Conservation (phyloP, 2,113 vertebrate genomes). For the Pipa parva region DNA sequence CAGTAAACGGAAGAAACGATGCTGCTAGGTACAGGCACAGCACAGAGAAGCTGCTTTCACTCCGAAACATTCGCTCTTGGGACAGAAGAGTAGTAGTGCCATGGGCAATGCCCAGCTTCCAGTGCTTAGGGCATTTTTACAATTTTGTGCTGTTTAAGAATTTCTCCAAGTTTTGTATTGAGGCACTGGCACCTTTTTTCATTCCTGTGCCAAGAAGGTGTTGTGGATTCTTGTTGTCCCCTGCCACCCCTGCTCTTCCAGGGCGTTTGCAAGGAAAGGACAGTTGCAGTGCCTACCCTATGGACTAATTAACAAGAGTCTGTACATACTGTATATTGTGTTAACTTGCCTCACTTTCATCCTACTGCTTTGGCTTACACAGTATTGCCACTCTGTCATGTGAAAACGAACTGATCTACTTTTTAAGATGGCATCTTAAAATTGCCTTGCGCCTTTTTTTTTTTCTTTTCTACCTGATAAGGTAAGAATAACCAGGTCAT, state of each 20-base stretch:
- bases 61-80: constrained; percentile 59
- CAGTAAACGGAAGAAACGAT: constrained; percentile 97
- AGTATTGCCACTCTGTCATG: constrained; percentile 64
- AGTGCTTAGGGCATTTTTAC: constrained; percentile 64
- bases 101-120: constrained; percentile 33
- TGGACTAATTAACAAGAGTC: constrained; percentile 64
- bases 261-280: constrained; percentile 63
- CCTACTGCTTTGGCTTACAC: constrained; percentile 58
- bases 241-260: constrained; percentile 56
- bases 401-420: constrained; percentile 45
- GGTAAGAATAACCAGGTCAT: constrained; percentile 28
- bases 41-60: constrained; percentile 65
- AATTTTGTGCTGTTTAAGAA: constrained; percentile 71
- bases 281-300: constrained; percentile 58
- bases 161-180: constrained; percentile 65
- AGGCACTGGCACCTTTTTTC: constrained; percentile 63
- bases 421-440: constrained; percentile 55
- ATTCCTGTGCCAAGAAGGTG: constrained; percentile 69
- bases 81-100: constrained; percentile 31
- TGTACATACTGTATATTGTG: constrained; percentile 75
- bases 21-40: constrained; percentile 78
- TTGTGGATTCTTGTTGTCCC: constrained; percentile 54
- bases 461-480: constrained; percentile 4
- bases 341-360: constrained; percentile 60
- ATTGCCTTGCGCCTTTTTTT: constrained; percentile 3